phyloP scores from a whole-genome alignment of 2,797 vertebrate genomes.

The Halcyon smyrnensis region DNA sequence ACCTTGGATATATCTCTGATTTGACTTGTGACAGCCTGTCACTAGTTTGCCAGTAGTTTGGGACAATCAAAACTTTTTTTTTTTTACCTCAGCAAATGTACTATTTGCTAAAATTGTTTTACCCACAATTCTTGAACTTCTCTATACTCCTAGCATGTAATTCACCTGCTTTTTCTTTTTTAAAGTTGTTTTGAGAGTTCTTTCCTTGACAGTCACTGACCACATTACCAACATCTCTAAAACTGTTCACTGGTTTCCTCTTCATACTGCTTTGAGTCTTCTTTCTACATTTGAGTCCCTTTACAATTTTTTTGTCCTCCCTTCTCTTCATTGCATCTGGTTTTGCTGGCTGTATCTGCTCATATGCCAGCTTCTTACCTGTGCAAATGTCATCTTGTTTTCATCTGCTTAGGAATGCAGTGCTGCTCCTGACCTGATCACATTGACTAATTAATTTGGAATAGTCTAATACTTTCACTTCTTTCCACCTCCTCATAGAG shows the following conservation, averaged over 20 bases:
- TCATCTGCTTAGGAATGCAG: not conserved
- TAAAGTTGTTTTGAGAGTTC: not conserved
- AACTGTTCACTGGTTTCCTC: not conserved
- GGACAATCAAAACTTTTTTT: not conserved
- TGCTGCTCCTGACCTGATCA: not conserved
- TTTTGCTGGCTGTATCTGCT: conserved; percentile 1
- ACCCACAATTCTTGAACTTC: not conserved
- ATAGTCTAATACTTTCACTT: not conserved
- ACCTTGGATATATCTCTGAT: not conserved
- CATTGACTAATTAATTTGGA: conserved; percentile 14
- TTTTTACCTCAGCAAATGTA: not conserved
- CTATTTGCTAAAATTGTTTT: not conserved
- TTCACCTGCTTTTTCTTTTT: not conserved
- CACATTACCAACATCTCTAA: not conserved
- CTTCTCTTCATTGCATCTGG: not conserved
- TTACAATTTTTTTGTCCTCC: not conserved
- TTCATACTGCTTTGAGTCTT: not conserved
- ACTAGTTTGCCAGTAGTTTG: not conserved
- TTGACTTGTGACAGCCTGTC: not conserved
- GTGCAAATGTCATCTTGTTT: conserved; percentile 14
- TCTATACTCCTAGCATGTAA: not conserved
- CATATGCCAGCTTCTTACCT: not conserved
- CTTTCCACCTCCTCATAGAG: not conserved
- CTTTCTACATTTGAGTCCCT: not conserved
- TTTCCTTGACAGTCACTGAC: not conserved